These are phyloP conservation scores for Micronisus gabar DNA, from an alignment of 2,113 vertebrate genomes.

Conservation along the genomic window DNA sequence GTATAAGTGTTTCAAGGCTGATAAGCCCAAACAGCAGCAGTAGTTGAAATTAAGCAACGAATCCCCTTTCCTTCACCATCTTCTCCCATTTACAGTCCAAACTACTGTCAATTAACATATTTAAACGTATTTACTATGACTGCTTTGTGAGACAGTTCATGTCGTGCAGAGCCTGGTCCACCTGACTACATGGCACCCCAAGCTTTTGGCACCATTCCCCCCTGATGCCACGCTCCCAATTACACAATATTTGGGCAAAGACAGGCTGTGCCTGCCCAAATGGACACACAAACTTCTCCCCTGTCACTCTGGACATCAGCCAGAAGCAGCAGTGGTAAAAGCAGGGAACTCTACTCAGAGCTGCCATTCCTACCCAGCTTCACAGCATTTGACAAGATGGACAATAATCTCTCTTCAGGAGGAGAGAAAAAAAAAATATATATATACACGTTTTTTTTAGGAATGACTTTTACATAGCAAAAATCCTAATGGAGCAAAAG, in stretches of 20 bases:
- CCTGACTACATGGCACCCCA: rapidly evolving
- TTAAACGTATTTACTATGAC: background rate
- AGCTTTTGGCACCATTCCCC: background rate
- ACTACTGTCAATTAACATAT: background rate
- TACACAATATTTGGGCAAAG: background rate
- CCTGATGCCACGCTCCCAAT: background rate
- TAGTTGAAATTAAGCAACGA: background rate
- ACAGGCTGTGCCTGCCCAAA: background rate
- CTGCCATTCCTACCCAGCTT: background rate
- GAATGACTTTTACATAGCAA: background rate
- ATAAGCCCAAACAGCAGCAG: background rate
- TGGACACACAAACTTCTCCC: rapidly evolving
- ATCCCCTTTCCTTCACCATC: background rate
- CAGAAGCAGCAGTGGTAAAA: background rate
- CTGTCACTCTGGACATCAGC: background rate
- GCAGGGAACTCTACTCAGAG: background rate
- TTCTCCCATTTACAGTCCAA: background rate
- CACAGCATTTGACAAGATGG: background rate
- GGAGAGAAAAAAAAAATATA: background rate
- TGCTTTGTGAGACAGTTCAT: background rate
- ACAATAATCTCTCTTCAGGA: background rate
- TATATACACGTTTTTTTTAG: background rate
- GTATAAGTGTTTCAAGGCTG: background rate
- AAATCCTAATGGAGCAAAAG: background rate
- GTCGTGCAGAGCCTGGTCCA: background rate